These are phyloP conservation scores for Leucophenga varia DNA, from an alignment of 1,140 invertebrate species.

Conservation along the genomic window DNA sequence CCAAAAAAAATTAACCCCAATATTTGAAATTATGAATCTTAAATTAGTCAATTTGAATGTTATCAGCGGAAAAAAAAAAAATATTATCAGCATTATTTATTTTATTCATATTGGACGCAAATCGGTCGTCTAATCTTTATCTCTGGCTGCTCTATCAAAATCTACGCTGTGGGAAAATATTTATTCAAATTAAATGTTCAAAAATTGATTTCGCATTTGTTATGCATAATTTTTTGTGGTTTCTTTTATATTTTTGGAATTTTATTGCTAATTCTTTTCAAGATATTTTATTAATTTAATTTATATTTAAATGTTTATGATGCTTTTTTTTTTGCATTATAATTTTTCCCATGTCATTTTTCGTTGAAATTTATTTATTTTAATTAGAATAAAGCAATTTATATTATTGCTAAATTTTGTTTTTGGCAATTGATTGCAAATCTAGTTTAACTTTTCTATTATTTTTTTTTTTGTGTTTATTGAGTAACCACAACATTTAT, in stretches of 20 bases:
- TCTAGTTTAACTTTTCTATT: no score
- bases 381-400: slow-evolving; percentile 30
- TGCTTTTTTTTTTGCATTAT: slow-evolving; percentile 31
- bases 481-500: no score
- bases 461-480: no score
- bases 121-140: slow-evolving; percentile 19
- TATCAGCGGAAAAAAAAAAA: no score
- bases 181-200: slow-evolving; percentile 41
- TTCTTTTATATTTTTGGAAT: slow-evolving; percentile 6
- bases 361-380: slow-evolving; percentile 32
- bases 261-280: slow-evolving; percentile 1
- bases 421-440: no score
- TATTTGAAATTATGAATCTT: slow-evolving; percentile 49
- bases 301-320: slow-evolving; percentile 43
- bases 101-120: slow-evolving; percentile 23
- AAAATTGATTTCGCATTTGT: no score
- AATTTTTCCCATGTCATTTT: slow-evolving; percentile 42
- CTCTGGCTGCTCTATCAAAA: not conserved
- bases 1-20: no score
- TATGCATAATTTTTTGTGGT: slow-evolving; percentile 37
- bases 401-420: not conserved
- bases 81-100: slow-evolving; percentile 5
- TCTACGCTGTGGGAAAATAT: slow-evolving; percentile 37
- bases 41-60: slow-evolving; percentile 23
- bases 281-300: slow-evolving; percentile 48